phyloP scores from a whole-genome alignment of 2,797 vertebrate genomes.

The Enteromius anoplus region DNA sequence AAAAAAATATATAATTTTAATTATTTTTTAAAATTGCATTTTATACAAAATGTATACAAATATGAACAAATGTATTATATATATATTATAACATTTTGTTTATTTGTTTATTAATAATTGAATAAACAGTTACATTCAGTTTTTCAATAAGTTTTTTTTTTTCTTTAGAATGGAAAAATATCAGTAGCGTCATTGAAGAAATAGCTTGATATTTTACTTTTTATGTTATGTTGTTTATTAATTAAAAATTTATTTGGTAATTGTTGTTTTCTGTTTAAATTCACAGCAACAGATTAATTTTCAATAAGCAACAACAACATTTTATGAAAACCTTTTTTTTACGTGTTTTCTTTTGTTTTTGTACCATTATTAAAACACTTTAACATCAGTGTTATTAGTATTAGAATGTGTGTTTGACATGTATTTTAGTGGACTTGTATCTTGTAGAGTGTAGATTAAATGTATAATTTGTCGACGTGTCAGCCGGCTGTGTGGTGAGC shows the following conservation, averaged over 20 bases:
- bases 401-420: neutral
- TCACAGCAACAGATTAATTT: neutral
- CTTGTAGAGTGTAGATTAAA: neutral
- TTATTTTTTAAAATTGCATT: neutral
- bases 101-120: neutral
- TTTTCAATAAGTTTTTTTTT: neutral
- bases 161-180: neutral
- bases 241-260: neutral
- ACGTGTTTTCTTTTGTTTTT: neutral
- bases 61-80: neutral
- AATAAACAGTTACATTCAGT: neutral
- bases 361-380: neutral
- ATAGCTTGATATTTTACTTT: neutral
- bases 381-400: neutral
- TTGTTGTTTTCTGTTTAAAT: neutral
- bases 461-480: neutral
- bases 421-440: neutral
- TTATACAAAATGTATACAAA: neutral
- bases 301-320: neutral
- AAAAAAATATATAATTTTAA: too few relatives aligned
- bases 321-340: neutral
- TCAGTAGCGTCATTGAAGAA: neutral
- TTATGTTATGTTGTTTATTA: too few relatives aligned
- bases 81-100: neutral
- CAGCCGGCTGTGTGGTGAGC: conserved; percentile 77